These are phyloP conservation scores for Petrolisthes manimaculis DNA, from an alignment of 2,888 invertebrate species.

Conservation along the genomic window DNA sequence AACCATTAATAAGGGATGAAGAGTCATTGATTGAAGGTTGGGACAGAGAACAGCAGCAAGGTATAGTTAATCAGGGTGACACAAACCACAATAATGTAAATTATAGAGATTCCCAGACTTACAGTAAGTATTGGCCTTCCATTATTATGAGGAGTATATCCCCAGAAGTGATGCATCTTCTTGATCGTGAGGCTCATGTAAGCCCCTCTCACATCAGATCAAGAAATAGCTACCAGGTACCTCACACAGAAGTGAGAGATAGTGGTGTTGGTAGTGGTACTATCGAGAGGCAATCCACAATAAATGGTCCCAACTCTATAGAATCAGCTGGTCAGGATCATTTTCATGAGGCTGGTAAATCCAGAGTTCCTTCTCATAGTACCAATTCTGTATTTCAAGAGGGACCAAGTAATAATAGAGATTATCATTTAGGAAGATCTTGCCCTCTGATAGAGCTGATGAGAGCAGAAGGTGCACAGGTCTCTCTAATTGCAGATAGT, in stretches of 20 bases:
- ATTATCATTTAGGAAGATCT: neutral
- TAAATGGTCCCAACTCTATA: neutral
- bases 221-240: too few species aligned
- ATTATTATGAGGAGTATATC: neutral
- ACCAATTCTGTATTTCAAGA: neutral
- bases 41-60: neutral
- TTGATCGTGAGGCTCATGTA: too few species aligned
- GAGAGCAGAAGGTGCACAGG: slow-evolving; percentile 34
- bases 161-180: neutral
- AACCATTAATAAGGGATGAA: neutral
- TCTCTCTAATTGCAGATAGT: slow-evolving; percentile 27
- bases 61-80: neutral
- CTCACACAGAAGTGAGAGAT: too few species aligned
- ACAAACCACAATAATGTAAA: neutral
- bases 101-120: neutral
- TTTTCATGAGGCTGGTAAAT: neutral
- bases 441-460: slow-evolving; percentile 41
- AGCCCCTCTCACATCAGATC: too few species aligned
- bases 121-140: neutral
- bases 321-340: neutral
- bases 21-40: neutral
- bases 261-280: too few species aligned
- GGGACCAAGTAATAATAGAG: neutral
- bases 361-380: neutral
- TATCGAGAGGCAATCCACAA: too few species aligned